A percentile compares a stretch with the other conserved stretches of the same genome.
These are phyloP conservation scores for Caranx ignobilis DNA, from an alignment of 2,113 vertebrate species.

Conservation along the genomic window DNA sequence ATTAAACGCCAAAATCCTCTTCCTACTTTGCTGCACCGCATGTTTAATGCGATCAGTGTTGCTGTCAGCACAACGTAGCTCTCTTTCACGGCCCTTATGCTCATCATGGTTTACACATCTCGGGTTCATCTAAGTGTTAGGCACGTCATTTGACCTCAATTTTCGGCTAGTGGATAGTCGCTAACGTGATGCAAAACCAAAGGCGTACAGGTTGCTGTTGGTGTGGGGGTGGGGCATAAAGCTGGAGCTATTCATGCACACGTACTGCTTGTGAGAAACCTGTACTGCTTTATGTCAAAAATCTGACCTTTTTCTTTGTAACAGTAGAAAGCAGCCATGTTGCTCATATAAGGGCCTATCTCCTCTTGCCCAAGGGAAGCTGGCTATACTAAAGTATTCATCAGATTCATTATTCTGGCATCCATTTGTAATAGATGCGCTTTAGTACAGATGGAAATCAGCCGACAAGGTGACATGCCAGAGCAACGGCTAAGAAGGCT, in stretches of 20 bases:
- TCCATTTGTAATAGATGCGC: slow-evolving; percentile 46
- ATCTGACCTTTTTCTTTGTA: slow-evolving; percentile 18
- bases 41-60: slow-evolving; percentile 65
- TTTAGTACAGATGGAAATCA: slow-evolving; percentile 53
- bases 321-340: slow-evolving; percentile 20
- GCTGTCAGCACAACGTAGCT: slow-evolving; percentile 61
- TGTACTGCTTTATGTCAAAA: slow-evolving; percentile 9
- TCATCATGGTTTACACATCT: slow-evolving; percentile 21
- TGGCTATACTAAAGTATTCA: slow-evolving; percentile 57
- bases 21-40: slow-evolving; percentile 37
- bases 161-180: slow-evolving; percentile 32
- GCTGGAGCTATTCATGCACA: slow-evolving; percentile 13
- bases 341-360: slow-evolving; percentile 10
- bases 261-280: background rate
- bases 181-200: slow-evolving; percentile 23
- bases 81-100: slow-evolving; percentile 45
- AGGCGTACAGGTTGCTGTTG: background rate
- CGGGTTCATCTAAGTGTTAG: slow-evolving; percentile 29
- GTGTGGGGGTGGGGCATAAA: slow-evolving; percentile 5
- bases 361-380: slow-evolving; percentile 34
- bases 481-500: slow-evolving; percentile 18
- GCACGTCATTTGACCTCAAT: slow-evolving; percentile 48
- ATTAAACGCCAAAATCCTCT: slow-evolving; percentile 66
- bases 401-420: slow-evolving; percentile 53
- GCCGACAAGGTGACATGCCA: slow-evolving; percentile 43